Base-by-base conservation (phyloP, 2,797 vertebrate genomes). In the Pristis pectinata region DNA sequence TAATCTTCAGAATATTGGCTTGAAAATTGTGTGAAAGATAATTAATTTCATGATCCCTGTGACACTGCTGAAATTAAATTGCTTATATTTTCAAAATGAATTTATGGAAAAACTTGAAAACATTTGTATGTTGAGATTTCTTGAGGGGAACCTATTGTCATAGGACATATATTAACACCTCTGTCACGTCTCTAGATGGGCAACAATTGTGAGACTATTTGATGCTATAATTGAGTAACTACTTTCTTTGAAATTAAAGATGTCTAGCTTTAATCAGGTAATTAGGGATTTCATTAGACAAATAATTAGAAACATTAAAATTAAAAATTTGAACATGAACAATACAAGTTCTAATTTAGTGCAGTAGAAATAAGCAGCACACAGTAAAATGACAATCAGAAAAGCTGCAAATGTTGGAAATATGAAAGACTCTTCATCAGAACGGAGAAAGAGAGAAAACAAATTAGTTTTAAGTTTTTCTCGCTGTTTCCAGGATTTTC, bases 211-310 rank as follows among this genome's bases (percentile, higher is more conserved):
- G 61, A 64, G 77, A 77, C 77, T 82, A 82, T 82, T 82, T 82
- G 79, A n/a, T 44, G 9, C 79, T 2, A 27, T 44, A 37, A 82
- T 37, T 22, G 77, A 76, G n/a, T 37, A 37, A 44, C 79, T 37
- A 41, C 11, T 44, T 82, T 44, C 37, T 77, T 77, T 77, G n/a
- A 82, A 82, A 82, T 82, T 82, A 82, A 82, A 82, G 17, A 1
- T 3, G 13, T 97, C 97, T 95, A 97, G 97, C 96, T 97, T 97
- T 97, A 97, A 97, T 97, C 96, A 97, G 96, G 97, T 97, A 97
- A 98, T 98, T 97, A 97, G 96, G 97, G 97, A 97, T 96, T 96
- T 97, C 97, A 98, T 98, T 98, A 97, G 97, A 97, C 97, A 98
- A 97, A 96, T 97, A 97, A 98, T 98, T 97, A 98, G 97, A 97